A percentile compares a stretch with the other conserved stretches of the same genome.
These are phyloP conservation scores for Ephydatia muelleri DNA, from an alignment of 37 sponge, comb jelly and placozoan species.

Conservation along the genomic window DNA sequence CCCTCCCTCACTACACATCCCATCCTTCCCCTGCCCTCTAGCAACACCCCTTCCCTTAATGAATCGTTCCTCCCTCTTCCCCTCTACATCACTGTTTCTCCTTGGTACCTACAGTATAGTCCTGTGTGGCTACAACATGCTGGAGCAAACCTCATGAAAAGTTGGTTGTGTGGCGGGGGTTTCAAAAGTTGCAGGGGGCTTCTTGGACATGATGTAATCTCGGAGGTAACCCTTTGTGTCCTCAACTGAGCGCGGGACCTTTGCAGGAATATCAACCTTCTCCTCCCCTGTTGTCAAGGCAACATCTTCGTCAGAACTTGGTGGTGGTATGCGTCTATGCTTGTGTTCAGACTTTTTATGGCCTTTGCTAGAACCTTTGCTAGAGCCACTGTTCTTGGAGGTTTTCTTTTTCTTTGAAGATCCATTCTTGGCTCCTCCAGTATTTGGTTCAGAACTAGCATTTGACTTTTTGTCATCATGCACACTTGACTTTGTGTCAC, in stretches of 20 bases:
- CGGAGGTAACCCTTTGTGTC: constrained; percentile 16
- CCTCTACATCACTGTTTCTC: no score
- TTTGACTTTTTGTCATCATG: not conserved
- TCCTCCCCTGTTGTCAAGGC: not conserved
- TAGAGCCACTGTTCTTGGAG: not conserved
- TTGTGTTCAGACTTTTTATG: not conserved
- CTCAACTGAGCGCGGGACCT: not conserved
- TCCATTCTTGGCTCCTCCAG: not conserved
- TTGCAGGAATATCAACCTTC: not conserved
- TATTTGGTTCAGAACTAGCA: not conserved
- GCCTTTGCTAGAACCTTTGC: not conserved
- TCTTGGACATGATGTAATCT: constrained; percentile 43
- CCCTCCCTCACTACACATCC: no score
- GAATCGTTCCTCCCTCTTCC: no score
- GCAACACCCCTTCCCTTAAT: no score
- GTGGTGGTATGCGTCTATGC: not conserved
- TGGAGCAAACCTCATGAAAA: constrained; percentile 52
- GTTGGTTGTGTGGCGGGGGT: constrained; percentile 52
- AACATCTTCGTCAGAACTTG: not conserved
- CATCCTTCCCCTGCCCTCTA: no score
- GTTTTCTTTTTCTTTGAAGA: not conserved
- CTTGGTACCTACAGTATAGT: no score
- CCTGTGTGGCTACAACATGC: no score
- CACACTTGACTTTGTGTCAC: not conserved
- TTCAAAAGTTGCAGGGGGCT: constrained; percentile 55